Percentiles rank a stretch among this genome's conserved stretches.
Conservation (phyloP, 2,797 vertebrate species). For the Hemitrygon akajei region DNA sequence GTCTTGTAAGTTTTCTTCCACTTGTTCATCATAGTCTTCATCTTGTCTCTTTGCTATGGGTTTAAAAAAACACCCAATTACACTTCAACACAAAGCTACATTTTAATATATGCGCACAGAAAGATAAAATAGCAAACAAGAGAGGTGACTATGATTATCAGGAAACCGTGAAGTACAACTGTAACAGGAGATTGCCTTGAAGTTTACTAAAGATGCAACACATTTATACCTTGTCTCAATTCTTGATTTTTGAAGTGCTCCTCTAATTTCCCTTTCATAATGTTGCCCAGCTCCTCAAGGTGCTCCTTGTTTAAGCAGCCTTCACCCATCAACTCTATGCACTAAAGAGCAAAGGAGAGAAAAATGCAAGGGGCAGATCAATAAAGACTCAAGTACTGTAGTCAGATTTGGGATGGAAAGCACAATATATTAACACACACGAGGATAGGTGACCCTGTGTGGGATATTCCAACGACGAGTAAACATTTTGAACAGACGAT, state of each 20-base stretch:
- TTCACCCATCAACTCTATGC: conserved; percentile 94
- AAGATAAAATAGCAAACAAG: background rate
- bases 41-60: conserved; percentile 88
- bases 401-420: background rate
- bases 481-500: background rate
- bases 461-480: background rate
- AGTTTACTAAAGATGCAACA: background rate
- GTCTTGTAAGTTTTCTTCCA: conserved; percentile 91
- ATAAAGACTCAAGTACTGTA: background rate
- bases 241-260: conserved; percentile 99
- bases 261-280: conserved; percentile 89
- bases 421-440: background rate
- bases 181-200: background rate
- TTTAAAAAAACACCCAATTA: conserved; percentile 31
- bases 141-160: background rate
- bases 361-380: background rate
- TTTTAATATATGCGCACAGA: background rate
- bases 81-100: background rate
- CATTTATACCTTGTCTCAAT: conserved; percentile 75
- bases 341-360: conserved; percentile 56
- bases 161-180: background rate
- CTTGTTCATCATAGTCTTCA: conserved; percentile 97
- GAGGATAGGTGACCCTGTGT: background rate
- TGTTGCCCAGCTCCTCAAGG: conserved; percentile 92
- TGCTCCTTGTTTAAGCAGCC: conserved; percentile 94